Conservation (phyloP, 2,113 vertebrate species). For the Eolophus roseicapilla region DNA sequence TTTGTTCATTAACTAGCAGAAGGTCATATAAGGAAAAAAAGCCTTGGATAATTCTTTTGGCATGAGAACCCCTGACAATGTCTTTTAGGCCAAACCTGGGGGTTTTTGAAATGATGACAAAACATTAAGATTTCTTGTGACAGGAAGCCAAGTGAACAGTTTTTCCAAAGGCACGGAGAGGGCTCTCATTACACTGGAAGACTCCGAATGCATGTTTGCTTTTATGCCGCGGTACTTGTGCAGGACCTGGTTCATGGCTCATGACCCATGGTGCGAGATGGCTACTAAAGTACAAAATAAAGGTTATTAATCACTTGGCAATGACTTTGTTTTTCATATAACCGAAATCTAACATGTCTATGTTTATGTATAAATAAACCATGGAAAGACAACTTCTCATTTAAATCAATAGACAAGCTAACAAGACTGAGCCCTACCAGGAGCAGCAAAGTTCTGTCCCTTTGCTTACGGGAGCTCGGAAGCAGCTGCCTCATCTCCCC, state of each 20-base stretch:
- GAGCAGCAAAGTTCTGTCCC: not conserved
- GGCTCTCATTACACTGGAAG: not conserved
- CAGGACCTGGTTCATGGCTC: not conserved
- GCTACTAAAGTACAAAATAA: not conserved
- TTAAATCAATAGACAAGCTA: not conserved
- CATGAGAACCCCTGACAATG: not conserved
- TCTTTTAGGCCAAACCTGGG: not conserved
- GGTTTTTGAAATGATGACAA: not conserved
- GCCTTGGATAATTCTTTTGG: not conserved
- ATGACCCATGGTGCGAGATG: not conserved
- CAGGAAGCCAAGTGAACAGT: not conserved
- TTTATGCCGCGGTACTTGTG: not conserved
- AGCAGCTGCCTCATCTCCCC: not conserved
- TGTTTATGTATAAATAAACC: not conserved
- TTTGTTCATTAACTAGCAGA: not conserved
- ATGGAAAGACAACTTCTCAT: not conserved
- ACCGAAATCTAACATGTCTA: rapidly evolving
- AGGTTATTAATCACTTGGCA: not conserved
- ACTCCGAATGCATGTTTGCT: not conserved
- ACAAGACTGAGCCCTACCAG: not conserved
- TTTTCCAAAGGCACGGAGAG: not conserved
- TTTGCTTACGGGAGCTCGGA: not conserved
- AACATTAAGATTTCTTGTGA: not conserved
- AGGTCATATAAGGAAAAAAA: not conserved
- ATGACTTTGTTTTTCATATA: not conserved